phyloP scores from a whole-genome alignment of 2,113 vertebrate genomes.

The Corythoichthys intestinalis region DNA sequence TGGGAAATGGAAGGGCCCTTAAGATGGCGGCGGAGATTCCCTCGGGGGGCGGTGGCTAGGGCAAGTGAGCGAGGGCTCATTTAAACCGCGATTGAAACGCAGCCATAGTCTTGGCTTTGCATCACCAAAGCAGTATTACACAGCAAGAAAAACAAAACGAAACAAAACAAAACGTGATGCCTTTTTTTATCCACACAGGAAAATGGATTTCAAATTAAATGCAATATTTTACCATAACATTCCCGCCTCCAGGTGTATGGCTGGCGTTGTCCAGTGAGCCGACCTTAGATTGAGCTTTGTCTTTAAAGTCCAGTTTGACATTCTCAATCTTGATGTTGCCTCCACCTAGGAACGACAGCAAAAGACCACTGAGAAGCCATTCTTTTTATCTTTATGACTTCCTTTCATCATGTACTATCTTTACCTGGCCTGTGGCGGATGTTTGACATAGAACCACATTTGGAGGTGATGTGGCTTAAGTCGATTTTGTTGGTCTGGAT shows the following conservation, averaged over 20 bases:
- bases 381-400: background rate
- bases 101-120: too few relatives aligned
- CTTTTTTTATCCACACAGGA: background rate
- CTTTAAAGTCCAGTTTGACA: slow-evolving; percentile 94
- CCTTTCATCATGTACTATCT: background rate
- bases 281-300: slow-evolving; percentile 89
- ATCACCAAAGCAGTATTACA: too few relatives aligned
- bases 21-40: too few relatives aligned
- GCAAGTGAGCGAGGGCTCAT: too few relatives aligned
- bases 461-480: slow-evolving; percentile 88
- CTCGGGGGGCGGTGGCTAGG: too few relatives aligned
- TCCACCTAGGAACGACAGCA: slow-evolving; percentile 72
- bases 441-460: slow-evolving; percentile 92
- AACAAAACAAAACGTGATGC: background rate
- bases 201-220: background rate
- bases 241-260: slow-evolving; percentile 87
- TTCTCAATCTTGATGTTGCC: slow-evolving; percentile 89
- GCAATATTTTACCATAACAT: slow-evolving; percentile 78
- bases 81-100: too few relatives aligned
- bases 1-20: too few relatives aligned
- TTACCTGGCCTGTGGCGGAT: slow-evolving; percentile 90
- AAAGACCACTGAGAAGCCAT: slow-evolving; percentile 1
- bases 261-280: slow-evolving; percentile 86
- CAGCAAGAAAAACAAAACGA: background rate
- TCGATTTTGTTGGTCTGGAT: slow-evolving; percentile 95